phyloP scores from a whole-genome alignment of 1,140 invertebrate species.

The Drosophila miranda region DNA sequence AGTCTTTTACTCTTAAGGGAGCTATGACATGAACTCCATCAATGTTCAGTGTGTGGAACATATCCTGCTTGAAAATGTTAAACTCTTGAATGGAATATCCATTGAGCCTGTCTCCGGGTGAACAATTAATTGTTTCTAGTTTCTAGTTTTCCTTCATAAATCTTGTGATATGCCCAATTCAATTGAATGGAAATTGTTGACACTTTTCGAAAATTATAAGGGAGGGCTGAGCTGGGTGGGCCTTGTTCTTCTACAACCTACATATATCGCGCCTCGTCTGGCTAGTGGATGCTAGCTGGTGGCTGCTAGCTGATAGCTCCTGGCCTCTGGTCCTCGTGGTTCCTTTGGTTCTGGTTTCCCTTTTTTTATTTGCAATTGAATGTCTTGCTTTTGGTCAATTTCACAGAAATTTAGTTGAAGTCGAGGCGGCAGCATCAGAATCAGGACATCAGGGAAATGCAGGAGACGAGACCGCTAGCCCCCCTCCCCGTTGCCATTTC shows the following conservation, averaged over 20 bases:
- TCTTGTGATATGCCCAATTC: constrained; percentile 52
- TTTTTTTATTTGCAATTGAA: constrained; percentile 46
- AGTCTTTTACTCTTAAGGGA: too few species aligned
- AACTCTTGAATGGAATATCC: too few species aligned
- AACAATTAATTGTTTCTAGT: constrained; percentile 30
- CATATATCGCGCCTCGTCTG: constrained; percentile 18
- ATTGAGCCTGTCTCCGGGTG: background rate
- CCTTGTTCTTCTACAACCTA: constrained; percentile 10
- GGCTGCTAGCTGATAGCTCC: too few species aligned
- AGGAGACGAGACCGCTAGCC: background rate
- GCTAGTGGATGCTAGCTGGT: constrained; percentile 2
- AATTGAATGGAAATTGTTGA: constrained; percentile 41
- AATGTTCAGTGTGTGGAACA: too few species aligned
- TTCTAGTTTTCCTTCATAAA: constrained; percentile 24
- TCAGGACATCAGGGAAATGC: background rate
- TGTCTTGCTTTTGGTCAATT: constrained; percentile 57
- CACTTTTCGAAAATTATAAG: constrained; percentile 17
- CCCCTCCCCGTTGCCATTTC: constrained; percentile 60
- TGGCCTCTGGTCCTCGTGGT: too few species aligned
- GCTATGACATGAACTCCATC: too few species aligned
- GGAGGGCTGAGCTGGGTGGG: background rate
- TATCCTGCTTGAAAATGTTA: too few species aligned
- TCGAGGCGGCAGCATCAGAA: constrained; percentile 18
- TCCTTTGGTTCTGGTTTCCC: too few species aligned
- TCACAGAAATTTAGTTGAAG: constrained; percentile 65